These are phyloP conservation scores for Jordanella pulchra DNA, from an alignment of 2,797 vertebrate genomes.

Conservation along the genomic window DNA sequence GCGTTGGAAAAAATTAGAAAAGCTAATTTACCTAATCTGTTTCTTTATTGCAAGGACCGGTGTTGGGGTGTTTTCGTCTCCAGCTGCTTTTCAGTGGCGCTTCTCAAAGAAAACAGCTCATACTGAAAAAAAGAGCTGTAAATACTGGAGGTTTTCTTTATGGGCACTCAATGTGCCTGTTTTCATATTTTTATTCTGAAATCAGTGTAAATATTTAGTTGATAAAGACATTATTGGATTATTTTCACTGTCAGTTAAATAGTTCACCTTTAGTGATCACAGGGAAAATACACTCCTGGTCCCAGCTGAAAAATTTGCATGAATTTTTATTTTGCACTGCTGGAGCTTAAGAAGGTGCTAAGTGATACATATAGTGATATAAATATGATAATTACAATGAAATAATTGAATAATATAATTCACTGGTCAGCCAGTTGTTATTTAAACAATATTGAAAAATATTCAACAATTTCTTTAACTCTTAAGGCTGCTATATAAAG, in stretches of 20 bases:
- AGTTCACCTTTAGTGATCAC: not conserved
- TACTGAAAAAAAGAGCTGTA: conserved; percentile 47
- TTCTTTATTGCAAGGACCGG: conserved; percentile 46
- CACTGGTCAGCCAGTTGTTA: not conserved
- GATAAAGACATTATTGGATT: not conserved
- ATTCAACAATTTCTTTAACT: not conserved
- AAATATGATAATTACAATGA: no score
- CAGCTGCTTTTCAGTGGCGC: conserved; percentile 44
- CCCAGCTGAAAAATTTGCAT: no score
- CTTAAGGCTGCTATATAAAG: no score
- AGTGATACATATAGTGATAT: no score
- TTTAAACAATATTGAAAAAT: not conserved
- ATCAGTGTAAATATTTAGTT: conserved; percentile 8
- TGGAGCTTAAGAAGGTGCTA: no score
- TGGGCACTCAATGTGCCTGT: not conserved
- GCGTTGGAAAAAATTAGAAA: conserved; percentile 62
- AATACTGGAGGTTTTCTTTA: conserved; percentile 27
- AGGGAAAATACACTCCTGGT: not conserved
- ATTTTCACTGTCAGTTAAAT: not conserved
- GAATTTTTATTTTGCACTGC: no score
- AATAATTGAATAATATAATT: not conserved
- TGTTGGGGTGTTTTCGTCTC: conserved; percentile 53
- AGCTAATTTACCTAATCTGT: conserved; percentile 70
- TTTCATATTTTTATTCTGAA: not conserved
- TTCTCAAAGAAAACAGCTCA: conserved; percentile 54